Base-by-base conservation (phyloP, 2,888 invertebrate genomes). In the Achlya flavicornis region DNA sequence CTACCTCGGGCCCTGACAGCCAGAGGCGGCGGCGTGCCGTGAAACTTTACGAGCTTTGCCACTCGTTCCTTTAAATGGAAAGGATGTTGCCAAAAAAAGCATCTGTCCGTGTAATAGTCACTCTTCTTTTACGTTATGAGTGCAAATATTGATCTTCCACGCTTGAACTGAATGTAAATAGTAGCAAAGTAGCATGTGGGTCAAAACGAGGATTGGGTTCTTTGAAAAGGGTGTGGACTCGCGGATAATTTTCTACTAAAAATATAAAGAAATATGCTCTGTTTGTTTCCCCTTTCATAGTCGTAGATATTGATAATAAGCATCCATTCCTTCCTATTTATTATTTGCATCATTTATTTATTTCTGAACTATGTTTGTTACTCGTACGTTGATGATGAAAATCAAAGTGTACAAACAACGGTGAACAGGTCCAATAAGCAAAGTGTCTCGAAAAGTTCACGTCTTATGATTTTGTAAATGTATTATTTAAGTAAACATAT, bases 41-140 rank as follows among this genome's bases (percentile, higher is more conserved):
- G 87, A 86, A 87, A 85, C 81, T 87, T 87, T 86, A 85, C 86
- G 84, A 85, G 76, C 70, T 62, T 53, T 53, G 53, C 69, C 65
- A 75, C 77, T 63, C 65, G 57, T 63, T 64, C 65, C 58, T 73
- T 75, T 75, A 69, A 75, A 72, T 70, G 72, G 46, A 65, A 73
- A 70, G 70, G 68, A 76, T 69, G 70, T 71, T 67, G 68, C 68
- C 67, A 75, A 71, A 76, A 76, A 77, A 72, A 76, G 64, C 73
- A 71, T 69, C 76, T 72, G 76, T 70, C 73, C 74, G 66, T 77
- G 66, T 74, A 71, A 71, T 70, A 73, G 66, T 70, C 70, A 67
- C 64, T 68, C 66, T 76, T 72, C 66, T 77, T 76, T 77, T 73
- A 71, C 64, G 69, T 72, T 74, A 74, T 69, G 70, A 70, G 66